Evolutionary conservation across 1,140 invertebrate species (phyloP).

Genomic region (Xylocopa sonorina): DNA sequence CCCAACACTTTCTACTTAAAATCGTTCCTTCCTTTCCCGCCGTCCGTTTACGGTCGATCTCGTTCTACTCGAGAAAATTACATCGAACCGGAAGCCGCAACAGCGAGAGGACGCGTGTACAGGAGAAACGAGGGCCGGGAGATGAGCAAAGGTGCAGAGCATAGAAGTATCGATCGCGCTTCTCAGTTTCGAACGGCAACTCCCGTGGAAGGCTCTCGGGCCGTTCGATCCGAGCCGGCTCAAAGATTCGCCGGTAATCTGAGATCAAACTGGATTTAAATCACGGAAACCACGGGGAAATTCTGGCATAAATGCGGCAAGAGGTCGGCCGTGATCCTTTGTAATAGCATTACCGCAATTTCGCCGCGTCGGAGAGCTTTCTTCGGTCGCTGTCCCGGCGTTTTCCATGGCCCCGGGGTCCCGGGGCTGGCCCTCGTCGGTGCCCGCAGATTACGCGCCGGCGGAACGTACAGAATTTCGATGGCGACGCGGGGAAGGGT

Average conservation of each 20-base stretch:
- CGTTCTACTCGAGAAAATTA: slow-evolving; percentile 15
- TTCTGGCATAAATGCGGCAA: slow-evolving; percentile 20
- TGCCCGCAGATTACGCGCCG: slow-evolving; percentile 33
- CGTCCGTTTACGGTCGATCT: neutral
- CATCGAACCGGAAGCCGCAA: neutral
- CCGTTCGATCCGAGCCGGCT: slow-evolving; percentile 1
- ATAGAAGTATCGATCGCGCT: slow-evolving; percentile 19
- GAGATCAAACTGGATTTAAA: slow-evolving; percentile 41
- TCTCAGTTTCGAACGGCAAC: neutral
- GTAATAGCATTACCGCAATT: slow-evolving; percentile 46
- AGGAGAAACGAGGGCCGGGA: neutral
- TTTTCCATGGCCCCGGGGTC: no score
- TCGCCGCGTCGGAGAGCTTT: slow-evolving; percentile 10
- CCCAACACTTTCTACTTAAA: no score
- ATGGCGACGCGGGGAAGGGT: neutral
- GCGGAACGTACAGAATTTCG: slow-evolving; percentile 24
- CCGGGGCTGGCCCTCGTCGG: neutral
- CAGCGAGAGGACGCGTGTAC: neutral
- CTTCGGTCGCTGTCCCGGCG: slow-evolving; percentile 30
- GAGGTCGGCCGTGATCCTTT: slow-evolving; percentile 26
- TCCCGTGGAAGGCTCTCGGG: neutral
- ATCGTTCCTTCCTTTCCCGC: no score
- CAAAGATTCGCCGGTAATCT: slow-evolving; percentile 19
- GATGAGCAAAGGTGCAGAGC: neutral
- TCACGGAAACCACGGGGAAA: slow-evolving; percentile 14